Base-by-base conservation (phyloP, 2,797 vertebrate genomes). In the Pelochelys cantorii region DNA sequence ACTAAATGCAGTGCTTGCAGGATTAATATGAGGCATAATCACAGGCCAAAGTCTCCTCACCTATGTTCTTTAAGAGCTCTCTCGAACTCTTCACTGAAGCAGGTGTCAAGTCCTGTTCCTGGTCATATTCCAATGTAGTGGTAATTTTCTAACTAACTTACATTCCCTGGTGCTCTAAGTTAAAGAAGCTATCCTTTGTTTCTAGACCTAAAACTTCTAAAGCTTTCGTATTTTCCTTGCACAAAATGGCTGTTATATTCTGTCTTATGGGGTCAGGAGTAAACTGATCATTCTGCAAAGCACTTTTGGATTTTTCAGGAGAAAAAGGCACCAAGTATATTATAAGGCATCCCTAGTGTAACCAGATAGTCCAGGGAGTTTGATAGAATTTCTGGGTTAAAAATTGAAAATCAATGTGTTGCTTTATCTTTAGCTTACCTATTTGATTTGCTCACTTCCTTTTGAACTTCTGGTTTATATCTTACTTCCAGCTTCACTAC, bases 381-480 rank as follows among this genome's bases (percentile, higher is more conserved):
- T 7, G 0, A 37, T 86, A 0, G 0, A 75, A 80, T 42, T 83
- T 79, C 3, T 57, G 57, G 37, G 86, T 31, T 85, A 89, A 88
- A 22, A 81, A 27, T 17, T 77, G 17, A 71, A 54, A 54, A 22
- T 53, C 29, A 23, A 18, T 85, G 83, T 89, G 29, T 85, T 85
- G 12, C 15, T 87, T 90, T 84, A 71, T 23, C 34, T 71, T 71
- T 22, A 71, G 65, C 34, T 37, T 20, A 37, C 20, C 20, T 34
- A 71, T 96, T 89, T 94, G 86, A n/a, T 92, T 23, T 60, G 52
- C n/a, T 22, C 83, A 79, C 20, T 81, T 60, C 78, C 15, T 85
- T 94, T 55, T 91, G 27, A 90, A 82, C 57, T 62, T 42, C 22
- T 68, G 65, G 8, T 68, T 37, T 37, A 12, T 82, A 34, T 81